Evolutionary conservation across 2,797 vertebrate genomes (phyloP).

Genomic region (Hafferia zeledoni): DNA sequence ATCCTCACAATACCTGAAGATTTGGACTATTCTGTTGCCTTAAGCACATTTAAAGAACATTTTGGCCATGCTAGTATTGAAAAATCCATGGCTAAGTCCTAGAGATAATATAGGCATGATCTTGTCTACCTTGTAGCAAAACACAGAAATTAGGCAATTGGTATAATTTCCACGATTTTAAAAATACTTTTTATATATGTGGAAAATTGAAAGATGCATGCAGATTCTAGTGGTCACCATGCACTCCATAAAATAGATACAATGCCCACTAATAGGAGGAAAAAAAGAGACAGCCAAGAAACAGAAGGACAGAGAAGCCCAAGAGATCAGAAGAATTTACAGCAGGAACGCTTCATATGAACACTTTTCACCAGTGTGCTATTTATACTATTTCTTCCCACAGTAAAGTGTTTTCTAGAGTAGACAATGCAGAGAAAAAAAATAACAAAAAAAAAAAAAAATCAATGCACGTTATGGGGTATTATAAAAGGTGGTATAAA

Average conservation of each 20-base stretch:
- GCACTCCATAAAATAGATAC: neutral
- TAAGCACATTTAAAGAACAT: neutral
- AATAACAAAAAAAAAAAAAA: neutral
- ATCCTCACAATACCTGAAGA: neutral
- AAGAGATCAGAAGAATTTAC: neutral
- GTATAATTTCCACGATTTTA: neutral
- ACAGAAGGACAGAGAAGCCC: neutral
- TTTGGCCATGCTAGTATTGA: neutral
- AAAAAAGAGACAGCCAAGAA: neutral
- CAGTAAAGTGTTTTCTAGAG: neutral
- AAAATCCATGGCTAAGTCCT: neutral
- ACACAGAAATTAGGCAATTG: neutral
- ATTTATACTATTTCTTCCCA: neutral
- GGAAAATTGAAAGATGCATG: constrained; percentile 37
- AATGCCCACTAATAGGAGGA: neutral
- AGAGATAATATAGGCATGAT: neutral
- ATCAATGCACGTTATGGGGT: neutral
- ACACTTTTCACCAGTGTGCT: neutral
- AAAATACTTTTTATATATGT: neutral
- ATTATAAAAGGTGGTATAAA: neutral
- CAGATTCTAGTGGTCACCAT: neutral
- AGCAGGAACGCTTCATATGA: neutral
- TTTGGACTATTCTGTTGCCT: neutral
- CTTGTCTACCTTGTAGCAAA: neutral
- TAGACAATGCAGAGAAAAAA: neutral